A percentile compares a stretch with the other conserved stretches of the same genome.
phyloP scores from a whole-genome alignment of 2,888 invertebrate genomes.

The Eupeodes luniger region DNA sequence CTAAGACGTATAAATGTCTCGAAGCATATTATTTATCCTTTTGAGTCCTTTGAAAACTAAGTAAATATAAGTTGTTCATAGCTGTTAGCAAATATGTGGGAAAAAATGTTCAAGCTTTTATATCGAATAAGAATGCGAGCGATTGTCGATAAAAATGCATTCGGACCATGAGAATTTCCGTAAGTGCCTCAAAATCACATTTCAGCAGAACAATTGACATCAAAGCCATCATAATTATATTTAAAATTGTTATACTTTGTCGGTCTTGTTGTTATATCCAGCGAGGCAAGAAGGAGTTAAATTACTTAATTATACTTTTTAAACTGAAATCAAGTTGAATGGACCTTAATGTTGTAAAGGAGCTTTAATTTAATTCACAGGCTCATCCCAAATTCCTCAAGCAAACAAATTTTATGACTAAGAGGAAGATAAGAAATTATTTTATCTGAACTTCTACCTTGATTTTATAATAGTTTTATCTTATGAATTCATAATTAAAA shows the following conservation, averaged over 20 bases:
- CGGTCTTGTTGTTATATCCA: too few relatives aligned
- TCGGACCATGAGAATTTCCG: neutral
- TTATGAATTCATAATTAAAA: neutral
- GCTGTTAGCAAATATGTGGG: neutral
- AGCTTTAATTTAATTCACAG: too few relatives aligned
- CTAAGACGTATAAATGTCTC: neutral
- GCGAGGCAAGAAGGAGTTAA: too few relatives aligned
- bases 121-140: neutral
- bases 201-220: slow-evolving; percentile 23
- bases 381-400: too few relatives aligned
- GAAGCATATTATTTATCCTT: slow-evolving; percentile 28
- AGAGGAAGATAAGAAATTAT: too few relatives aligned
- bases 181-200: slow-evolving; percentile 20
- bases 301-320: neutral
- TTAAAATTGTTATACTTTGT: neutral
- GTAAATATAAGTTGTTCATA: neutral
- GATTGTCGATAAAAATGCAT: slow-evolving; percentile 33
- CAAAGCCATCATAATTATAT: neutral
- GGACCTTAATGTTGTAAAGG: too few relatives aligned
- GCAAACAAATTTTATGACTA: too few relatives aligned
- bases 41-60: slow-evolving; percentile 31
- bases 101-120: neutral
- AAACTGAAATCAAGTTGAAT: too few relatives aligned
- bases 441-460: too few relatives aligned
- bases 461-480: too few relatives aligned